Percentiles rank a stretch among this genome's conserved stretches.
These are phyloP conservation scores for Triplophysa bombifrons DNA, from an alignment of 2,797 vertebrate species.

Conservation along the genomic window DNA sequence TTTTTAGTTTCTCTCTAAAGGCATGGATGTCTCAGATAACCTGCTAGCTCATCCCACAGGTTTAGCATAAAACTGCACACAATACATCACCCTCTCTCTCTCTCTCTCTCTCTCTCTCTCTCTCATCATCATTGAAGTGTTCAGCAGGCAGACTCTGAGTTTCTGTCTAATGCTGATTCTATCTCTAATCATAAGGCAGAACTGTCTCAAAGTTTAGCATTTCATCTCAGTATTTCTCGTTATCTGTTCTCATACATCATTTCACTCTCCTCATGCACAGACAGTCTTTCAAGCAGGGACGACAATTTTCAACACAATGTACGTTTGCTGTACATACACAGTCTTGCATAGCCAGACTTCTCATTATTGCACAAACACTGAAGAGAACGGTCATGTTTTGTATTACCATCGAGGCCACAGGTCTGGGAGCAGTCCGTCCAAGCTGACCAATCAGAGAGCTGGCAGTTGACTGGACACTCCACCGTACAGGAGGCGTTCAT, in stretches of 20 bases:
- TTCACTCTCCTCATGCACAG: too few species aligned
- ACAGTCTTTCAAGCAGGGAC: too few species aligned
- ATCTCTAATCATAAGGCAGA: conserved; percentile 48
- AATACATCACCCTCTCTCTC: conserved; percentile 44
- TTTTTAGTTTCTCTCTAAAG: conserved; percentile 24
- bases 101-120: conserved; percentile 20
- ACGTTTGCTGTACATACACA: background rate
- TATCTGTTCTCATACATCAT: background rate
- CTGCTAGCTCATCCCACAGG: conserved; percentile 19
- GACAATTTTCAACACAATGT: background rate
- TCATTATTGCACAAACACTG: background rate
- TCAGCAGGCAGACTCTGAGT: conserved; percentile 43
- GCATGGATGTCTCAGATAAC: conserved; percentile 42
- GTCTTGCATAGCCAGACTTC: background rate
- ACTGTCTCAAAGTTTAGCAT: conserved; percentile 27
- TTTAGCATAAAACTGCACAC: conserved; percentile 39
- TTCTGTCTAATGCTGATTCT: conserved; percentile 44
- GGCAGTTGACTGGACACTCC: conserved; percentile 96
- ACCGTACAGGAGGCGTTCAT: conserved; percentile 92
- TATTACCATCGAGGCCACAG: conserved; percentile 90
- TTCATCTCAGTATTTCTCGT: conserved; percentile 10
- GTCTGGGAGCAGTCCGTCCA: conserved; percentile 94
- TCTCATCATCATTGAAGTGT: conserved; percentile 21
- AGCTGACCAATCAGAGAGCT: conserved; percentile 91
- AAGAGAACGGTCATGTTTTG: background rate